Evolutionary conservation across 2,113 vertebrate genomes (phyloP).

Genomic region (Pampusana beccarii): DNA sequence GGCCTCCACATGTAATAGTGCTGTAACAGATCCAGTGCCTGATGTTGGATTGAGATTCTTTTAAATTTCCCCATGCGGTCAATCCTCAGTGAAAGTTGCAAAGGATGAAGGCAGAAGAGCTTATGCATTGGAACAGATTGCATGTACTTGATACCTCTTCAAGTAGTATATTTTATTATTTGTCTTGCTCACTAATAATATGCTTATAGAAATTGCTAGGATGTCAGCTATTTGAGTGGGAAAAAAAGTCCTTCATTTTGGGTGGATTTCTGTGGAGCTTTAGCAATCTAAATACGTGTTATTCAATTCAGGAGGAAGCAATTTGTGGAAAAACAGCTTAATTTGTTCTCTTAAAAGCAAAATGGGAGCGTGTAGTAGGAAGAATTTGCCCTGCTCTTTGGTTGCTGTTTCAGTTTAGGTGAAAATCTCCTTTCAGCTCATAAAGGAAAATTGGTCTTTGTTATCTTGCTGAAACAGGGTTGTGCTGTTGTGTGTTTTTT

Average conservation of each 20-base stretch:
- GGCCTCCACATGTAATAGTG: too few relatives aligned
- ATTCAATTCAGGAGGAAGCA: not conserved
- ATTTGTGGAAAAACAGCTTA: not conserved
- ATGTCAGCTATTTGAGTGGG: not conserved
- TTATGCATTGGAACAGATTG: not conserved
- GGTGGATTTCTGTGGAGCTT: not conserved
- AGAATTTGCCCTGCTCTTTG: not conserved
- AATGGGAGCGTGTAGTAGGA: not conserved
- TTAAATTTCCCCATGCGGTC: not conserved
- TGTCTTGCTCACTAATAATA: not conserved
- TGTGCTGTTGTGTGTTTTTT: not conserved
- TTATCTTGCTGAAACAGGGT: not conserved
- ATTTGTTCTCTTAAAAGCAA: not conserved
- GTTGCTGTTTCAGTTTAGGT: not conserved
- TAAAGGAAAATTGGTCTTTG: not conserved
- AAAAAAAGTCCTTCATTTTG: not conserved
- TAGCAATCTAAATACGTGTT: not conserved
- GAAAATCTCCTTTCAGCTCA: not conserved
- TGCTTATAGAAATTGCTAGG: not conserved
- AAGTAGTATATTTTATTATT: not conserved
- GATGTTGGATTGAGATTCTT: not conserved
- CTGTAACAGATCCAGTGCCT: not conserved
- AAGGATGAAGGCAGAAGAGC: not conserved
- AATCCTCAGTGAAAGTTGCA: not conserved
- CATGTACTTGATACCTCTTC: not conserved